These are phyloP conservation scores for Amyelois transitella DNA, from an alignment of 1,140 invertebrate genomes.

Conservation along the genomic window DNA sequence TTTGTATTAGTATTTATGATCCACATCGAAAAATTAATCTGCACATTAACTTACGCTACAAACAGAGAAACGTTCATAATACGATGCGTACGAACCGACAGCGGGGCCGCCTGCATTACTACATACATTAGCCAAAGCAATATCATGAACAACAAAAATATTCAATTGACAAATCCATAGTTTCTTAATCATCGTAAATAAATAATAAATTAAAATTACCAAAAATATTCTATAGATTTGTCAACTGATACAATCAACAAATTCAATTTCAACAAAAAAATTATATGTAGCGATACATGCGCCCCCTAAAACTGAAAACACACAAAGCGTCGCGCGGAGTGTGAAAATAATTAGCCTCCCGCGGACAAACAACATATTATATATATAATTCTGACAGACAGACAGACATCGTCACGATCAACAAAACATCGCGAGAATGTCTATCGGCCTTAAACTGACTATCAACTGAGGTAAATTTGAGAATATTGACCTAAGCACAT, in stretches of 20 bases:
- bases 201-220: no score
- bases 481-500: background rate
- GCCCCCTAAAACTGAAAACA: background rate
- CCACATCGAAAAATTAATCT: conserved; percentile 29
- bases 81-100: background rate
- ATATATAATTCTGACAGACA: background rate
- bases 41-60: conserved; percentile 23
- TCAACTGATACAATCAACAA: background rate
- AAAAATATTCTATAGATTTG: background rate
- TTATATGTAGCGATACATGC: background rate
- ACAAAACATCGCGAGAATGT: background rate
- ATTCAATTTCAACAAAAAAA: no score
- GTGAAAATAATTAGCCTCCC: background rate
- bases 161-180: no score
- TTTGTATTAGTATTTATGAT: conserved; percentile 26
- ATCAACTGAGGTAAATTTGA: background rate
- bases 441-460: background rate
- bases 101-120: background rate
- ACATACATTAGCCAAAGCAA: background rate
- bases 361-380: background rate
- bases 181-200: no score
- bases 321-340: background rate
- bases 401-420: background rate
- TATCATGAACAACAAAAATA: no score
- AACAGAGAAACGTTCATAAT: conserved; percentile 15